phyloP scores from a whole-genome alignment of 2,888 invertebrate genomes.

The Sphinx pinastri region DNA sequence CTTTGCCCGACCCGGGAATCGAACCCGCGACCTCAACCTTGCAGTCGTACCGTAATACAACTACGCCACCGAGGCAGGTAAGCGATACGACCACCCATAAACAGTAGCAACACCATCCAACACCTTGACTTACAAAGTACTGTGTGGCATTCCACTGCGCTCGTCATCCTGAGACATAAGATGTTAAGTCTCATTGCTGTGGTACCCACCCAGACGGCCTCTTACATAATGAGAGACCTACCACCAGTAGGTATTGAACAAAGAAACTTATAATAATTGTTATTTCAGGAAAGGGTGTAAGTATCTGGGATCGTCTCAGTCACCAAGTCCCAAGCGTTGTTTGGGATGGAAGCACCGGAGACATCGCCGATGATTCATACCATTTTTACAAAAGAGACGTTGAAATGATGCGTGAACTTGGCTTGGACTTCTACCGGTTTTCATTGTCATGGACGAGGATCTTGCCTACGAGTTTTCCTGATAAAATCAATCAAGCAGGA shows the following conservation, averaged over 20 bases:
- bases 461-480: conserved; percentile 82
- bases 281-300: conserved; percentile 76
- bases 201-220: too few relatives aligned
- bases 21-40: too few relatives aligned
- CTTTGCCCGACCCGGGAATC: too few relatives aligned
- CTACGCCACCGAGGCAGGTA: too few relatives aligned
- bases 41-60: too few relatives aligned
- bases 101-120: too few relatives aligned
- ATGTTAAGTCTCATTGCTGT: too few relatives aligned
- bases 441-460: conserved; percentile 86
- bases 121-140: too few relatives aligned
- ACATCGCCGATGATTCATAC: conserved; percentile 85
- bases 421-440: conserved; percentile 80
- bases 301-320: conserved; percentile 86
- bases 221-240: too few relatives aligned
- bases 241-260: neutral
- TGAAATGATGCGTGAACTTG: conserved; percentile 70
- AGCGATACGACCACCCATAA: too few relatives aligned
- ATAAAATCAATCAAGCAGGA: conserved; percentile 80
- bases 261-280: conserved; percentile 36
- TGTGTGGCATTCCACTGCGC: too few relatives aligned
- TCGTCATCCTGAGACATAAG: too few relatives aligned
- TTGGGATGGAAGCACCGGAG: conserved; percentile 80
- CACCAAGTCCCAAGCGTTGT: conserved; percentile 75
- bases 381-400: conserved; percentile 83